Conservation (phyloP, 64 coral and sea anemone genomes). For the Trachythela sp. region DNA sequence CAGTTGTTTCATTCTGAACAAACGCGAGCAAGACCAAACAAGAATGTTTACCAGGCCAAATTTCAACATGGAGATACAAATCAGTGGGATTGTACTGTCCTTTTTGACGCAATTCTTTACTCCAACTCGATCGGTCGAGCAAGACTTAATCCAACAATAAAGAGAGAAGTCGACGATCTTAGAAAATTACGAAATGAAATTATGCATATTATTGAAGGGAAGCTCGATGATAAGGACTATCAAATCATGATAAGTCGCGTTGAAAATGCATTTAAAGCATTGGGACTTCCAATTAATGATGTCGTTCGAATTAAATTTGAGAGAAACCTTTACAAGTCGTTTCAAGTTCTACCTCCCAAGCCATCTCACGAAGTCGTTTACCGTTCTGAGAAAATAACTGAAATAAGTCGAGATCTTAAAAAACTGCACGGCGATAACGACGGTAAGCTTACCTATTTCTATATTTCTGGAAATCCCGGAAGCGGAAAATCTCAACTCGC, state of each 20-base stretch:
- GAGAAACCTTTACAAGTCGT: neutral
- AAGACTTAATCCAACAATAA: neutral
- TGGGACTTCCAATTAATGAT: neutral
- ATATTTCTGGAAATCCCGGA: constrained; percentile 11
- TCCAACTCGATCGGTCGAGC: constrained; percentile 29
- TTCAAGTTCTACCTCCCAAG: neutral
- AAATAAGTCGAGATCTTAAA: neutral
- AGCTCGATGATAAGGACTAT: neutral
- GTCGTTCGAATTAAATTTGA: too few relatives aligned
- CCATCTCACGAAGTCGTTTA: neutral
- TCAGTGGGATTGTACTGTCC: constrained; percentile 42
- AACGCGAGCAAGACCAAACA: neutral
- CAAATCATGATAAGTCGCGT: neutral
- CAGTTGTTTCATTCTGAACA: neutral
- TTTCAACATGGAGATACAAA: constrained; percentile 29
- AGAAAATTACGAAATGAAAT: constrained; percentile 33
- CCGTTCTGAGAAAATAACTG: neutral
- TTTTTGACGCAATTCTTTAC: constrained; percentile 46
- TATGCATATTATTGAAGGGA: neutral
- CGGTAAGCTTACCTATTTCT: neutral
- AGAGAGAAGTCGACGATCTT: constrained; percentile 8
- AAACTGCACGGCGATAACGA: neutral
- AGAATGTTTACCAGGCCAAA: neutral
- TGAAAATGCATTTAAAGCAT: neutral
- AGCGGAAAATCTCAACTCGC: constrained; percentile 16